These are phyloP conservation scores for Sebastes nivosus DNA, from an alignment of 2,797 vertebrate species.

Conservation along the genomic window DNA sequence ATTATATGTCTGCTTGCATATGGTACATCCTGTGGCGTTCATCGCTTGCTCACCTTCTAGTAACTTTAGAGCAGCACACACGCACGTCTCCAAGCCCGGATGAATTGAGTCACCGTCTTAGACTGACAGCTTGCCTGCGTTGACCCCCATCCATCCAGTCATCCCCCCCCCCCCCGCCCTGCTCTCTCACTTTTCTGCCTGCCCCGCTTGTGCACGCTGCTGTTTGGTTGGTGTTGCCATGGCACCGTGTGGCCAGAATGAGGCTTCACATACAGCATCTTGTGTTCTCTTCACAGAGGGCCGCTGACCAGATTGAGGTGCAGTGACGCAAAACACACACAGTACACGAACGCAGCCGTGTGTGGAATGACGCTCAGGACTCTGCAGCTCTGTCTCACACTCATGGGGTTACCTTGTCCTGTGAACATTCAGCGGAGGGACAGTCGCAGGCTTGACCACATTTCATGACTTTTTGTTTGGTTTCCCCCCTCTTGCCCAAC, in stretches of 20 bases:
- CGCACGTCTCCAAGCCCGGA: constrained; percentile 22
- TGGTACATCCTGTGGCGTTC: neutral
- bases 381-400: constrained; percentile 49
- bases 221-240: constrained; percentile 84
- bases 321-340: constrained; percentile 70
- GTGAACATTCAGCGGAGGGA: constrained; percentile 45
- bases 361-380: constrained; percentile 75
- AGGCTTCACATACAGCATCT: constrained; percentile 91
- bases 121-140: constrained; percentile 52
- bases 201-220: constrained; percentile 69
- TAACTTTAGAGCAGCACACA: constrained; percentile 24
- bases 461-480: constrained; percentile 27
- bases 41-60: constrained; percentile 21
- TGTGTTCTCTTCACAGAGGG: constrained; percentile 95
- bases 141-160: constrained; percentile 46
- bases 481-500: neutral
- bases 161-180: constrained; percentile 17
- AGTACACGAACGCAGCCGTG: constrained; percentile 65
- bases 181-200: constrained; percentile 57
- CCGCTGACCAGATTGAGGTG: constrained; percentile 80
- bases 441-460: constrained; percentile 14
- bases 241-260: constrained; percentile 78
- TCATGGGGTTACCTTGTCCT: constrained; percentile 31
- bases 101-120: constrained; percentile 47
- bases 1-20: constrained; percentile 18